Conservation (phyloP, 2,113 vertebrate species). For the Pollachius pollachius region DNA sequence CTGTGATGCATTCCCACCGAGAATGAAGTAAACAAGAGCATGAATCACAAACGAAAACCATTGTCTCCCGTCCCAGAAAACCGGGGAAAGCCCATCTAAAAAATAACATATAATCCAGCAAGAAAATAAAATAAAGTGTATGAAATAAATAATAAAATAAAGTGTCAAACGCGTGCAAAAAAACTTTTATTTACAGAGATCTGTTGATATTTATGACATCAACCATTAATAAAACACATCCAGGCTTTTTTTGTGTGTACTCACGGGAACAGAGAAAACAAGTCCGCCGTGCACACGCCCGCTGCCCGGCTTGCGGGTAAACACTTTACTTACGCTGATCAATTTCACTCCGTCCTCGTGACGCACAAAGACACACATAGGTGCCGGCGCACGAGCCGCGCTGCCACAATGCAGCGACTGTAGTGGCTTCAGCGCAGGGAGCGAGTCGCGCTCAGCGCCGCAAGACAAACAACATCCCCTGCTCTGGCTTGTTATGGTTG, state of each 20-base stretch:
- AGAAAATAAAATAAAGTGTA: no score
- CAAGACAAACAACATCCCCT: constrained; percentile 43
- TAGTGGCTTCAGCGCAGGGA: constrained; percentile 14
- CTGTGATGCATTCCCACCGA: no score
- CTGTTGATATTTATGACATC: no score
- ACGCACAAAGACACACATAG: background rate
- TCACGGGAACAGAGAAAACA: background rate
- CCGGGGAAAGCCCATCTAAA: no score
- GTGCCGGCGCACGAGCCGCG: background rate
- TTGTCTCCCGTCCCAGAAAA: no score
- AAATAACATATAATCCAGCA: no score
- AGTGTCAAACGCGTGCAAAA: no score
- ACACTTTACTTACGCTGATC: background rate
- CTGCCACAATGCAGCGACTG: background rate
- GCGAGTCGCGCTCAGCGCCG: constrained; percentile 6
- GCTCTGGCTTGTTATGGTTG: constrained; percentile 47
- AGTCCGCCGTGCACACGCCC: background rate
- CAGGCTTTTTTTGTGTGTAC: no score
- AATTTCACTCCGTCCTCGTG: background rate
- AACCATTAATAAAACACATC: no score
- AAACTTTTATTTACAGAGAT: background rate
- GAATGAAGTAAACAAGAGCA: no score
- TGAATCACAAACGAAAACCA: no score
- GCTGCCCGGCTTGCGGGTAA: background rate
- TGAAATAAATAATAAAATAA: no score